These are phyloP conservation scores for Bombycilla garrulus DNA, from an alignment of 2,113 vertebrate species.

Conservation along the genomic window DNA sequence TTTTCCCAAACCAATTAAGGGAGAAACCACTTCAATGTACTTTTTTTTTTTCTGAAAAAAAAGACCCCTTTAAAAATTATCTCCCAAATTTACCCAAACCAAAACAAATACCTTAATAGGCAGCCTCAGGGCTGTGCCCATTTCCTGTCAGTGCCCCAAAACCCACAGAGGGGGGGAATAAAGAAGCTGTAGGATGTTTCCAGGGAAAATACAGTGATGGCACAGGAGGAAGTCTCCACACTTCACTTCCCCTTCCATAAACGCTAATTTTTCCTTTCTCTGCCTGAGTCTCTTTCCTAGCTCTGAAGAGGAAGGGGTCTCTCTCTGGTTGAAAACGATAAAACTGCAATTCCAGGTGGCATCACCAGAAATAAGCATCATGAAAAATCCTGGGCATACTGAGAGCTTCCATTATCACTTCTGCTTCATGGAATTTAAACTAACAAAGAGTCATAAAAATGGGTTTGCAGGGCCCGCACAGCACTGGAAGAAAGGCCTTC, in stretches of 20 bases:
- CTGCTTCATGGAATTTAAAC: background rate
- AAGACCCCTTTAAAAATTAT: too few species aligned
- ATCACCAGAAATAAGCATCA: background rate
- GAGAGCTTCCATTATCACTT: background rate
- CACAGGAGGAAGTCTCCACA: background rate
- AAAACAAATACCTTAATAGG: background rate
- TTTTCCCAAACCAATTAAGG: too few species aligned
- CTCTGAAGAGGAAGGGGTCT: background rate
- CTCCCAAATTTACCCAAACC: too few species aligned
- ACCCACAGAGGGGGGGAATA: background rate
- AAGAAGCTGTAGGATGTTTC: background rate
- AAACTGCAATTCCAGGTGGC: background rate
- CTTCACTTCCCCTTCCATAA: background rate
- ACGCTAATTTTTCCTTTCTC: background rate
- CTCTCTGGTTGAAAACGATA: background rate
- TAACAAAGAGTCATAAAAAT: background rate
- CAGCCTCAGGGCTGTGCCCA: background rate
- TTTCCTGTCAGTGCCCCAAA: background rate
- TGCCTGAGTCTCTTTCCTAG: background rate
- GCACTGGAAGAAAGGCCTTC: background rate
- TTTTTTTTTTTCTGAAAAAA: too few species aligned
- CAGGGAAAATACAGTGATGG: background rate
- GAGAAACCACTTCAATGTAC: too few species aligned
- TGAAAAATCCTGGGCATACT: background rate
- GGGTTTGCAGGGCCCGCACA: background rate